Evolutionary conservation across 1,140 invertebrate species (phyloP).

Genomic region (Drosophila chauvacae): DNA sequence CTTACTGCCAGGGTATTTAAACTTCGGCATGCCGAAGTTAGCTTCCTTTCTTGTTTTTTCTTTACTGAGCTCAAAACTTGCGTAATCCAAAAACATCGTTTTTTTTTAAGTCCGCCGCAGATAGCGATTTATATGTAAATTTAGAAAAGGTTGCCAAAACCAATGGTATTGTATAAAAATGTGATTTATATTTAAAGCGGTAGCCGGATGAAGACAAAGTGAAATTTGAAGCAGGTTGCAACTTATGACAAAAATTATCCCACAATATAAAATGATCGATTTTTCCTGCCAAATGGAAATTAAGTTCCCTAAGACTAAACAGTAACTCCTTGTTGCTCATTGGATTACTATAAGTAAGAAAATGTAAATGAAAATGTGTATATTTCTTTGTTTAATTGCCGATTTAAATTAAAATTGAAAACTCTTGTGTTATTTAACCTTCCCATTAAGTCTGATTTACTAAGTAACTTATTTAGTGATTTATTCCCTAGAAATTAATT

Average conservation of each 20-base stretch:
- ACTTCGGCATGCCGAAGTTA: too few relatives aligned
- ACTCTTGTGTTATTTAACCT: too few relatives aligned
- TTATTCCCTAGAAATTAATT: not conserved
- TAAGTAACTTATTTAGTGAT: not conserved
- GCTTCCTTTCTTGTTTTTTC: too few relatives aligned
- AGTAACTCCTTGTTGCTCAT: not conserved
- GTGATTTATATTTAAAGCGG: conserved; percentile 37
- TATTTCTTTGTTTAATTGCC: too few relatives aligned
- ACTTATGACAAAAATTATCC: not conserved
- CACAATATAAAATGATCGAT: not conserved
- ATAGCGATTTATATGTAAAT: conserved; percentile 67
- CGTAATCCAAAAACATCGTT: conserved; percentile 33
- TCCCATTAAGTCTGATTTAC: too few relatives aligned
- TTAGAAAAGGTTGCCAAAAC: conserved; percentile 42
- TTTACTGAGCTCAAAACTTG: conserved; percentile 24
- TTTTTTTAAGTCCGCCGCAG: conserved; percentile 1
- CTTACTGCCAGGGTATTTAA: too few relatives aligned
- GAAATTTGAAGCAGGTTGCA: conserved; percentile 14
- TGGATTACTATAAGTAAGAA: too few relatives aligned
- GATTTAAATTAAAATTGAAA: too few relatives aligned
- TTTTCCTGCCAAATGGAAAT: not conserved
- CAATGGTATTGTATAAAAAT: conserved; percentile 40
- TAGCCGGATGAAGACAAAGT: conserved; percentile 10
- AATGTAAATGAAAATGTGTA: not conserved
- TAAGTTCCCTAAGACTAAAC: not conserved